A percentile compares a stretch with the other conserved stretches of the same genome.
These are phyloP conservation scores for Vanessa atalanta DNA, from an alignment of 1,140 invertebrate species.

Conservation along the genomic window DNA sequence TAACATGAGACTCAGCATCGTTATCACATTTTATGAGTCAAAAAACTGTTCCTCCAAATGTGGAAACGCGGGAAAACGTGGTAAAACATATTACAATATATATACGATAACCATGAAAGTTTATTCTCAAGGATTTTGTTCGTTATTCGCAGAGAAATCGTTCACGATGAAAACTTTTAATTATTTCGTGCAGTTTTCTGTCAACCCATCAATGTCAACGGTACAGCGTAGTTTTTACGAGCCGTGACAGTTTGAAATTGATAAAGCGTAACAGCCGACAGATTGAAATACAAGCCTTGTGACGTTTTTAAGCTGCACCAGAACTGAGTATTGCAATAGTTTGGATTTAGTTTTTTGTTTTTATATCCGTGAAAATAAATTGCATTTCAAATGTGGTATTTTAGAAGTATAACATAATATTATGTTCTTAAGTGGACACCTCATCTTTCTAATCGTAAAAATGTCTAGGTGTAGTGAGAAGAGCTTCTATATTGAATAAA, in stretches of 20 bases:
- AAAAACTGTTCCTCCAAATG: no score
- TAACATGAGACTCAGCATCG: no score
- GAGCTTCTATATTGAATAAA: no score
- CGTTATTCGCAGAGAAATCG: neutral
- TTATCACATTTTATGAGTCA: no score
- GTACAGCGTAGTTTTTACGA: conserved; percentile 28
- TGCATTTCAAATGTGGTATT: neutral
- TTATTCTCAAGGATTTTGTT: neutral
- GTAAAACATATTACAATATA: no score
- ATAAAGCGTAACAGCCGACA: conserved; percentile 34
- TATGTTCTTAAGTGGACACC: no score
- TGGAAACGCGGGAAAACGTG: no score
- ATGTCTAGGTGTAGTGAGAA: no score
- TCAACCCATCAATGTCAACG: conserved; percentile 29
- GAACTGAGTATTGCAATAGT: conserved; percentile 3
- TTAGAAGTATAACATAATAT: no score
- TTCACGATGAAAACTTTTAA: conserved; percentile 12
- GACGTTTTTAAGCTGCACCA: conserved; percentile 14
- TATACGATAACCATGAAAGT: no score
- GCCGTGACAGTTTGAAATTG: conserved; percentile 37
- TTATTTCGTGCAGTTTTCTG: conserved; percentile 20
- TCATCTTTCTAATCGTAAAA: no score
- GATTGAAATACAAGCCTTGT: conserved; percentile 34
- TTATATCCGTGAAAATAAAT: neutral
- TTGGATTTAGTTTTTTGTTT: neutral